These are phyloP conservation scores for Bombus affinis DNA, from an alignment of 1,140 invertebrate genomes.

Conservation along the genomic window DNA sequence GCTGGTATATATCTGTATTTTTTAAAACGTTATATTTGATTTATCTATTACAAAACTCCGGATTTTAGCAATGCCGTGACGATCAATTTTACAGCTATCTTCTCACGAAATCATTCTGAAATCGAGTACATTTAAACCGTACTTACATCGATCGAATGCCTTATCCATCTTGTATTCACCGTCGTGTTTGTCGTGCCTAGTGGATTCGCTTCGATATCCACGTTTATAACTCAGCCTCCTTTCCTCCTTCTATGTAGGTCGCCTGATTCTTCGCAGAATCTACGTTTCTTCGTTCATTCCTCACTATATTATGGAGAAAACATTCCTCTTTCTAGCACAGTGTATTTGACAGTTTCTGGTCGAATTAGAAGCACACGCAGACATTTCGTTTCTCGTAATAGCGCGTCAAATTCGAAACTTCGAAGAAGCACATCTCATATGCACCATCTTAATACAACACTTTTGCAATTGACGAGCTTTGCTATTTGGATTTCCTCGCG, in stretches of 20 bases:
- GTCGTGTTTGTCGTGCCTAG: neutral
- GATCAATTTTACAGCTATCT: neutral
- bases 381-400: no score
- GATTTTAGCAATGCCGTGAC: neutral
- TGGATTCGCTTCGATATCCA: neutral
- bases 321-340: no score
- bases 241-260: neutral
- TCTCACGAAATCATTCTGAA: neutral
- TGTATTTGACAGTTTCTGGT: no score
- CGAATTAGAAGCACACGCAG: no score
- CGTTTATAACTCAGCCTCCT: neutral
- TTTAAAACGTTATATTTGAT: neutral
- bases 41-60: neutral
- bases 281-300: neutral
- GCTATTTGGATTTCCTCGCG: no score
- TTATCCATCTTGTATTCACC: neutral
- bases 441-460: no score
- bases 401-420: no score
- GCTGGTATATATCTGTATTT: neutral
- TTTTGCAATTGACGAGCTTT: no score
- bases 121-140: neutral
- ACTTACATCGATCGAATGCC: neutral
- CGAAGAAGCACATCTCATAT: no score
- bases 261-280: neutral
- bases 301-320: neutral